These are phyloP conservation scores for Rhopalosiphum padi DNA, from an alignment of 1,140 invertebrate genomes.

Conservation along the genomic window DNA sequence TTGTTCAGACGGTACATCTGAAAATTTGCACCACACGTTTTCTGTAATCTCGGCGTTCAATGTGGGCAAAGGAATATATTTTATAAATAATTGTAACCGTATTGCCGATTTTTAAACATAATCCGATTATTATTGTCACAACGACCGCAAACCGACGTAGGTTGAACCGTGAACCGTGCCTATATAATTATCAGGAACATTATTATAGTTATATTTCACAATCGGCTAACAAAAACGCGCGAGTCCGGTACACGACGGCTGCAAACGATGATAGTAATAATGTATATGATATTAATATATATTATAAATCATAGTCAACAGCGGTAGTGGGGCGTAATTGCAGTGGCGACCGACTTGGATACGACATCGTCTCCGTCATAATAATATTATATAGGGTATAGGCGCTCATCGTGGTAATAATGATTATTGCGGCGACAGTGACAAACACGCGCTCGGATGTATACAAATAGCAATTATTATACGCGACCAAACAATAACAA, in stretches of 20 bases:
- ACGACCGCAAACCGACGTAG: too few species aligned
- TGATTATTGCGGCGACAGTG: background rate
- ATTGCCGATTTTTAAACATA: too few species aligned
- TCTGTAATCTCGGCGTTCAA: background rate
- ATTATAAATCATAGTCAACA: background rate
- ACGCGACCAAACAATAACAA: background rate
- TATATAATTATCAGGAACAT: background rate
- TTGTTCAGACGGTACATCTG: too few species aligned
- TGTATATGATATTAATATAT: background rate
- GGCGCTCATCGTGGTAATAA: background rate
- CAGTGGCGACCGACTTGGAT: background rate
- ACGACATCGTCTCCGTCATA: too few species aligned
- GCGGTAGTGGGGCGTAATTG: background rate
- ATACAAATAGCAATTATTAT: background rate
- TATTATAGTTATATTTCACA: background rate
- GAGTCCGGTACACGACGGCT: background rate
- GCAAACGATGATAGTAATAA: background rate
- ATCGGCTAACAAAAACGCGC: background rate
- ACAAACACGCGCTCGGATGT: background rate
- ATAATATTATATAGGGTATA: background rate
- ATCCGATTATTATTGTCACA: too few species aligned
- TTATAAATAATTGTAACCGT: too few species aligned
- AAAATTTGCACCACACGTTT: background rate
- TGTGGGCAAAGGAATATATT: background rate
- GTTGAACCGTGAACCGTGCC: background rate